Evolutionary conservation across 2,888 invertebrate species (phyloP), one percentile per base, ranked within the genome.

Genomic region (Pollenia amentaria): DNA sequence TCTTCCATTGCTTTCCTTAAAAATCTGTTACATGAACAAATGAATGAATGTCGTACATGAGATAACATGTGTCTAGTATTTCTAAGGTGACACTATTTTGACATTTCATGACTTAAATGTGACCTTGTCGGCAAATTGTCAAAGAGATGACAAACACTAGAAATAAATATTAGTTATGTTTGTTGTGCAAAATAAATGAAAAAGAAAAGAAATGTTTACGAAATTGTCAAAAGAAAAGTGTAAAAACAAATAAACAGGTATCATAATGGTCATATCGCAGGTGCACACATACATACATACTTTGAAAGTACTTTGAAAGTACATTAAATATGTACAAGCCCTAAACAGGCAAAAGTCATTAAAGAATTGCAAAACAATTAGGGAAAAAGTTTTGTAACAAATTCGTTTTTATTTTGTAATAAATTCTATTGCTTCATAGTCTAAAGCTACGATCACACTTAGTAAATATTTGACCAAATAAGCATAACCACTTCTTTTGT

Each of bases 11-110:
- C 21, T 38, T 69, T 72, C 38, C 60, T 46, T 40, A 29, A 21
- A 46, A n/a, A 1, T 21, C 0, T 48, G 21, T 64, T 57, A 57
- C 62, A 57, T 40, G 18, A 53, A 53, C 48, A 69, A 62, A 70
- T 75, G 21, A 44, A 51, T 46, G 18, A 62, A 42, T 10, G 21
- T 76, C n/a, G 42, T 21, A 55, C 16, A 40, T 44, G 38, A 29
- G 9, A 9, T 42, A 42, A 75, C 29, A 55, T 53, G 57, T 78
- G 67, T 69, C 10, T 53, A n/a, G 7, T 60, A 44, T 67, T 44
- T 65, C 57, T 67, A 53, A 67, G 60, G 76, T 77, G 80, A 87
- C 80, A 87, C 73, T 87, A 87, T 87, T 87, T 80, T 87, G 87
- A 87, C 87, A 84, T 76, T 62, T 79, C 53, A 67, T 70, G 78